Evolutionary conservation across 2,888 invertebrate genomes (phyloP), one percentile per base, ranked within the genome.

Genomic region (Lamellibrachia satsuma): DNA sequence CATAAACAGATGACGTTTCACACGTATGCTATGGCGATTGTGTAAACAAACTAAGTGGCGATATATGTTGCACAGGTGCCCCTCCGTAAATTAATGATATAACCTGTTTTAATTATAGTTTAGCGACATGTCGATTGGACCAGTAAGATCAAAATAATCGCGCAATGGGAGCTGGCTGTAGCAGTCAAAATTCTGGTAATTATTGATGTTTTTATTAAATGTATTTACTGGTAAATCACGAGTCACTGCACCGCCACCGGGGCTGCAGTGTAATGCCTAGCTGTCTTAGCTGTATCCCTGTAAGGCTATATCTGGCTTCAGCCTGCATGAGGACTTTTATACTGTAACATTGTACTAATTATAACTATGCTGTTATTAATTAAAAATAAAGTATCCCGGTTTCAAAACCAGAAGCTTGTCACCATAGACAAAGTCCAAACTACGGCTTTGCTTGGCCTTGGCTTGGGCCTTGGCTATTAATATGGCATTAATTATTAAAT

Each of bases 11-110:
- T 75, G 75, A 75, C 75, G 75, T 75, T 75, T 0, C 75, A 22
- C 22, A 75, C 75, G 75, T 75, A 75, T 75, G 75, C 75, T 75
- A 75, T 75, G 75, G 75, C 75, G 75, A 75, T 75, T 75, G 75
- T 75, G 75, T 75, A 75, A 75, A 75, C 75, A 75, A 75, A 75
- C 75, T n/a, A 22, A 75, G n/a, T 6, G 11, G 39, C 39, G 15
- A 2, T 55, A 55, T 75, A 75, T 22, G 22, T 75, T 15, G 75
- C 75, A 75, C 75, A 75, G 75, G 75, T 75, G 75, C 75, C 75
- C 75, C 75, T 75, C n/a, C 75, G 75, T 75, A 75, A 75, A 75
- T 11, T 75, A 75, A 22, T 75, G 15, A 75, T 75, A 75, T 22
- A n/a, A 75, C 22, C 75, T 75, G 75, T 55, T 75, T 22, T 15